phyloP scores from a whole-genome alignment of 2,888 invertebrate species.

The Pomacea canaliculata region DNA sequence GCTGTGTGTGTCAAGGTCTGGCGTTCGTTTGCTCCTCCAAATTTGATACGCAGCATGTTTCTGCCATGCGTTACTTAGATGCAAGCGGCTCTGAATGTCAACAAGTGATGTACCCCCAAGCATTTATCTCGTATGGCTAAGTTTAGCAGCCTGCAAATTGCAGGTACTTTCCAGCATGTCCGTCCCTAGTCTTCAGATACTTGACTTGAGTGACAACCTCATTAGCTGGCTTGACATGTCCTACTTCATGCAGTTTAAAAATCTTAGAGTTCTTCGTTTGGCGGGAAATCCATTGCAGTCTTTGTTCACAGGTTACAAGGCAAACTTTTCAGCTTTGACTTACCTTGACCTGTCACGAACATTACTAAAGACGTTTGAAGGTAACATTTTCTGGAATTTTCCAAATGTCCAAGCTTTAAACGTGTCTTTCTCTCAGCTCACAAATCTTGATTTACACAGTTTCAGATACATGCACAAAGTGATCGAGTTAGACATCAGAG shows the following conservation, averaged over 20 bases:
- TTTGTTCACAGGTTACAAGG: background rate
- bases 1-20: constrained; percentile 15
- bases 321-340: too few species aligned
- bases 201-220: constrained; percentile 21
- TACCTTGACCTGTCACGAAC: too few species aligned
- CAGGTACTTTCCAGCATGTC: background rate
- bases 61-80: constrained; percentile 11
- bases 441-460: too few species aligned
- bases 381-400: too few species aligned
- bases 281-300: background rate
- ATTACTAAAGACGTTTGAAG: too few species aligned
- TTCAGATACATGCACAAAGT: too few species aligned
- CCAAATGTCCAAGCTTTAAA: too few species aligned
- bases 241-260: background rate
- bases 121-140: background rate
- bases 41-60: background rate
- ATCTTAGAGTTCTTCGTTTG: constrained; percentile 5
- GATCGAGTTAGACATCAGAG: too few species aligned
- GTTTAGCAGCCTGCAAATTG: background rate
- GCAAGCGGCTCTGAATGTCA: constrained; percentile 7
- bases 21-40: constrained; percentile 2
- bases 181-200: background rate
- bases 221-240: background rate
- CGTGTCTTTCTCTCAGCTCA: too few species aligned
- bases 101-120: background rate